phyloP scores from a whole-genome alignment of 2,888 invertebrate species.

The Amblyjoppa proteus region DNA sequence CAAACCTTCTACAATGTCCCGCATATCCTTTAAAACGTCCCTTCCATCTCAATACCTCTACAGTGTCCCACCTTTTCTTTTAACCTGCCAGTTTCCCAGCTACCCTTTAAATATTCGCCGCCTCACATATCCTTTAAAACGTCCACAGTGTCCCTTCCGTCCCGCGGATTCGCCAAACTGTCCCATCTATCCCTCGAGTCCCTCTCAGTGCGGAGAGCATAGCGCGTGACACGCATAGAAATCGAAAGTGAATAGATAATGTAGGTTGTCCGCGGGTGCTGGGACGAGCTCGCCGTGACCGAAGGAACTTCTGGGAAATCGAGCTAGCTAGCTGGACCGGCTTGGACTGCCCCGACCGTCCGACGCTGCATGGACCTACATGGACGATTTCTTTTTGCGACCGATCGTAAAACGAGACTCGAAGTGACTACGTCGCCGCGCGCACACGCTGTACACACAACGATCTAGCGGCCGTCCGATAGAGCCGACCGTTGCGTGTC shows the following conservation, averaged over 20 bases:
- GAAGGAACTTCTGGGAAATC: constrained; percentile 69
- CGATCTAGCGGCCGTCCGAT: not conserved
- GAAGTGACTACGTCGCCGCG: constrained; percentile 32
- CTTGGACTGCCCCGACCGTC: constrained; percentile 3
- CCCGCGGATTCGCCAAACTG: too few species aligned
- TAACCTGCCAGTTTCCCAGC: not conserved
- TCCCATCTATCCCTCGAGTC: too few species aligned
- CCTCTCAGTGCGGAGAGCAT: too few species aligned
- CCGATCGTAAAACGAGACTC: constrained; percentile 27
- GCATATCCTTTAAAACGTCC: too few species aligned
- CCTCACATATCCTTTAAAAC: too few species aligned
- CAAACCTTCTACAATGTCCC: not conserved
- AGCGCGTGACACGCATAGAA: constrained; percentile 13
- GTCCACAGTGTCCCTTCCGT: too few species aligned
- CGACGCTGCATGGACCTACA: not conserved
- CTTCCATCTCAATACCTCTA: too few species aligned
- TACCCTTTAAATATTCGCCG: too few species aligned
- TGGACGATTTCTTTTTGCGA: constrained; percentile 23
- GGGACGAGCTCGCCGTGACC: constrained; percentile 46
- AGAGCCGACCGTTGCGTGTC: not conserved
- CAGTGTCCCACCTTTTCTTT: not conserved
- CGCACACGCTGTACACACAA: not conserved
- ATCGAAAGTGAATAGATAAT: constrained; percentile 69
- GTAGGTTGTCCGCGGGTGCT: constrained; percentile 35
- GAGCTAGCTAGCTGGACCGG: constrained; percentile 32